A percentile compares a stretch with the other conserved stretches of the same genome.
Evolutionary conservation across 2,797 vertebrate species (phyloP).

Genomic region (Gymnoscopelus microlampas): DNA sequence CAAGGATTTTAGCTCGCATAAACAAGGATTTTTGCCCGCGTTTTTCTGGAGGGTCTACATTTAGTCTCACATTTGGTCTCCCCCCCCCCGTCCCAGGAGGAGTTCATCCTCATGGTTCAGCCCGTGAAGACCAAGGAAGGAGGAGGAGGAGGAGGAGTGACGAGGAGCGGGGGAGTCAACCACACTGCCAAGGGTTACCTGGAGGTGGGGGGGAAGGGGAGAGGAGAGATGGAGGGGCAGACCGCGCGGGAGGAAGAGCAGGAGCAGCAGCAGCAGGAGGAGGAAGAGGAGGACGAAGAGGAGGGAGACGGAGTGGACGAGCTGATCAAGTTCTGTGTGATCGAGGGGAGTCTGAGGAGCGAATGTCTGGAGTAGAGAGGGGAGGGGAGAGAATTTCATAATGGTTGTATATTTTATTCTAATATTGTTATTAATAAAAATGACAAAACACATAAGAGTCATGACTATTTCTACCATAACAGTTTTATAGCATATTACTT

Average conservation of each 20-base stretch:
- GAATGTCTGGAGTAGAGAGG: slow-evolving; percentile 63
- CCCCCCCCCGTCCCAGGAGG: too few species aligned
- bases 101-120: slow-evolving; percentile 54
- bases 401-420: too few species aligned
- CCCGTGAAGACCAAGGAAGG: slow-evolving; percentile 48
- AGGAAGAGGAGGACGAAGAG: slow-evolving; percentile 61
- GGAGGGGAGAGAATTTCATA: too few species aligned
- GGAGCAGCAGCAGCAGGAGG: slow-evolving; percentile 29
- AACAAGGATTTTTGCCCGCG: too few species aligned
- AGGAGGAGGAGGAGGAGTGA: slow-evolving; percentile 21
- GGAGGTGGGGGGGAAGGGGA: slow-evolving; percentile 62
- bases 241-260: slow-evolving; percentile 40
- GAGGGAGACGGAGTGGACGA: slow-evolving; percentile 62
- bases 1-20: too few species aligned
- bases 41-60: too few species aligned
- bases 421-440: too few species aligned
- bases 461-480: too few species aligned
- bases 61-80: too few species aligned
- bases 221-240: slow-evolving; percentile 48
- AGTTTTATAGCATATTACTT: too few species aligned
- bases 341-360: slow-evolving; percentile 62
- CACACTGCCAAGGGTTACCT: slow-evolving; percentile 65
- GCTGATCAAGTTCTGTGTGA: slow-evolving; percentile 65
- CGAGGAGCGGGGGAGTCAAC: slow-evolving; percentile 25
- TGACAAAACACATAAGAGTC: too few species aligned